Evolutionary conservation across 2,888 invertebrate species (phyloP), one percentile per base, ranked within the genome.

Genomic region (Pocota personata): DNA sequence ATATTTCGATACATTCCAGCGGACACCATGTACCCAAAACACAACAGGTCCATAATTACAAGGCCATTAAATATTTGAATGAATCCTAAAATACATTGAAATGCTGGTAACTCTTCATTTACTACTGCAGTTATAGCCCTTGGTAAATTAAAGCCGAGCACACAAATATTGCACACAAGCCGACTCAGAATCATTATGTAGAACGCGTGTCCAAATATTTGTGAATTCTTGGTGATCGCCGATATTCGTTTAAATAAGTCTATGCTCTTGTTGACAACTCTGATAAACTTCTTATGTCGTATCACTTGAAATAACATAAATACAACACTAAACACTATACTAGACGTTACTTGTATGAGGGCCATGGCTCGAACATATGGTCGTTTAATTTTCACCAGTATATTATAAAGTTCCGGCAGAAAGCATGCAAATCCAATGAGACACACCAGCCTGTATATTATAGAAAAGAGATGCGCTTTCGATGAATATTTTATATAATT

Each of bases 1-100:
- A 82, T 35, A 7, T 10, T 48, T 0, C 8, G 27, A 48, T 69
- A 82, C 43, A 82, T 55, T 6, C 19, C 52, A 12, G 80, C 43
- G 1, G 62, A 46, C 0, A 46, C 40, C 1, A 27, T 16, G 16
- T 60, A 82, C 4, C 67, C 62, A 40, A 82, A 62, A 10, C 21
- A 52, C 35, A 75, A 16, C 12, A 75, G 6, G 55, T 82, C 62
- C 0, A 32, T 7, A 14, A 48, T 24, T 1, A 48, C 8, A 1
- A 62, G 48, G 35, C 62, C 75, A 27, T 67, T 76, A 30, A 46
- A 2, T 10, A 5, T 1, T 4, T 66, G 40, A 0, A 66, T 12
- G 3, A 66, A 66, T 0, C 57, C 40, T 0, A 72, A 1, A 50
- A 43, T 0, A 37, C 21, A 30, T 5, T 66, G 30, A 2, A 48